Conservation (phyloP, 2,113 vertebrate genomes). For the Terrapene triunguis region DNA sequence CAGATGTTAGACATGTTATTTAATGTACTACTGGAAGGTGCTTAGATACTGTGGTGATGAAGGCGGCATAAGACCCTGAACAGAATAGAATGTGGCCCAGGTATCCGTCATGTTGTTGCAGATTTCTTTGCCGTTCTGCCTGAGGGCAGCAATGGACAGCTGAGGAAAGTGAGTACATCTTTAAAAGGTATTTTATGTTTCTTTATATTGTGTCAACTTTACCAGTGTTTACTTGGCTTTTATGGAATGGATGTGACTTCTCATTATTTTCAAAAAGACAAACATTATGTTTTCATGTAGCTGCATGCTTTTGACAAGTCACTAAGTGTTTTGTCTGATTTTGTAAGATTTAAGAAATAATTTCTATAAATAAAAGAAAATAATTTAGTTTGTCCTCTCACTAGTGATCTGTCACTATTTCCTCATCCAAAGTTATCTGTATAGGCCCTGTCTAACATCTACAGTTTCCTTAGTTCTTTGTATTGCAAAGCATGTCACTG, state of each 20-base stretch:
- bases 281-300: background rate
- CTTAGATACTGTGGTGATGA: background rate
- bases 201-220: background rate
- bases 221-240: background rate
- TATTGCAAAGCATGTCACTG: background rate
- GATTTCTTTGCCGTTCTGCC: background rate
- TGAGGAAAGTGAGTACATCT: background rate
- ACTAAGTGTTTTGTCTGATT: background rate
- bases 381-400: background rate
- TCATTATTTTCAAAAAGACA: background rate
- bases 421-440: background rate
- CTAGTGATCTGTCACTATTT: background rate
- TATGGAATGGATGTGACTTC: background rate
- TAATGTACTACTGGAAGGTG: background rate
- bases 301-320: background rate
- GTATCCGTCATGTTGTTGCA: background rate
- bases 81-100: too few species aligned
- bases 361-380: background rate
- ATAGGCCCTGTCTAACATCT: accelerated
- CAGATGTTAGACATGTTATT: background rate
- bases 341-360: background rate
- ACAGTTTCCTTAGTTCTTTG: background rate
- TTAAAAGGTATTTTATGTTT: background rate
- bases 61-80: background rate
- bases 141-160: accelerated